Base-by-base conservation (phyloP, 2,888 invertebrate species). In the Synergus laeviventris region DNA sequence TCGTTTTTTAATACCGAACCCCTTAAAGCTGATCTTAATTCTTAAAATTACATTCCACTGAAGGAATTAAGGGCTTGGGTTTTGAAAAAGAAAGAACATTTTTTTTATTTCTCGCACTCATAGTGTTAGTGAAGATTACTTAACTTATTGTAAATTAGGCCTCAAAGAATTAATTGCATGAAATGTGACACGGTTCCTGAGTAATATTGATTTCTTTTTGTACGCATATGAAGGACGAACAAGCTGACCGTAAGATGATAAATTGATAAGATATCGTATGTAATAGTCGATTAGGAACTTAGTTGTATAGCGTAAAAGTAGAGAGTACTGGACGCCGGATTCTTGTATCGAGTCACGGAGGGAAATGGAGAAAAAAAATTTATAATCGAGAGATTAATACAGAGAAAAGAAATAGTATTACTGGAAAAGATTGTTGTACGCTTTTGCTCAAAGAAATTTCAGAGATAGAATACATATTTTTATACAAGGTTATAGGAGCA, bases 151-250 rank as follows among this genome's bases (percentile, higher is more conserved):
- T 59, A 24, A 54, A 21, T 39, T 70, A 36, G 45, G n/a, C 16
- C 16, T 59, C 14, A 14, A 21, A 24, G 14, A 59, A 59, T 59
- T 4, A 59, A 24, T 24, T 59, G 21, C 24, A 0, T 18, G 54
- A 14, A 59, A 24, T 59, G 59, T 14, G 24, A 24, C 7, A 24
- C 24, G 59, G 59, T 24, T 59, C 11, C 21, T 12, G 12, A 59
- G 11, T 59, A 85, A 84, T 78, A 78, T 85, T 86, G 87, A 86
- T 84, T 87, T 84, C 80, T 87, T 87, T 84, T 79, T 77, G 75
- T 60, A 42, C 31, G 56, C 24, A 14, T 74, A 54, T 18, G 31
- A 70, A 49, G 12, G 31, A 36, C 59, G n/a, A 70, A 70, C 16
- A 49, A 49, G 70, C 70, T 49, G 49, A 49, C 36, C 49, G 49